phyloP scores from a whole-genome alignment of 2,797 vertebrate species.

The Sciurus vulgaris region DNA sequence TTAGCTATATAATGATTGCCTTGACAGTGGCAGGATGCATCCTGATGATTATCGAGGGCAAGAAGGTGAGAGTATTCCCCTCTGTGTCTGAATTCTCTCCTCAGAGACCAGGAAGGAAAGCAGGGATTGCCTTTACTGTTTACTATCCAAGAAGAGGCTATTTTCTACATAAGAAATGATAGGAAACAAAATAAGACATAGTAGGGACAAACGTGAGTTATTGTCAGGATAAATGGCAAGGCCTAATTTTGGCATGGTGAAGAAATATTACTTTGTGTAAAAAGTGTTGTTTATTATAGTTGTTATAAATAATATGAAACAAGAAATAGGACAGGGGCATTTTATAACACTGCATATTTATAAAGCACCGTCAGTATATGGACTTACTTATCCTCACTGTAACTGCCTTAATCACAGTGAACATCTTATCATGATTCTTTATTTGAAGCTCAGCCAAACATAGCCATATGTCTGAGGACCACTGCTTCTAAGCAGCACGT shows the following conservation, averaged over 20 bases:
- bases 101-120: not conserved
- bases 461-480: not conserved
- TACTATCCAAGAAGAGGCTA: not conserved
- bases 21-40: conserved; percentile 91
- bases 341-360: not conserved
- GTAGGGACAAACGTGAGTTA: not conserved
- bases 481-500: not conserved
- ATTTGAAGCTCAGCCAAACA: not conserved
- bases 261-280: not conserved
- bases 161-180: conserved; percentile 1
- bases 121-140: not conserved
- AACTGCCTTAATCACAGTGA: not conserved
- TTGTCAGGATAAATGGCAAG: not conserved
- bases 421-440: not conserved
- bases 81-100: not conserved
- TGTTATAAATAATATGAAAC: conserved; percentile 3
- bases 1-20: conserved; percentile 93
- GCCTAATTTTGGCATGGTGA: not conserved
- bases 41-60: conserved; percentile 90
- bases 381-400: not conserved
- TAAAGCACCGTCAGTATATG: not conserved
- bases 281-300: not conserved
- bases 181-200: conserved; percentile 32
- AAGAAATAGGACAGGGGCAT: not conserved
- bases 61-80: conserved; percentile 90